Evolutionary conservation across 1,140 invertebrate genomes (phyloP).

Genomic region (Eupeodes corollae): DNA sequence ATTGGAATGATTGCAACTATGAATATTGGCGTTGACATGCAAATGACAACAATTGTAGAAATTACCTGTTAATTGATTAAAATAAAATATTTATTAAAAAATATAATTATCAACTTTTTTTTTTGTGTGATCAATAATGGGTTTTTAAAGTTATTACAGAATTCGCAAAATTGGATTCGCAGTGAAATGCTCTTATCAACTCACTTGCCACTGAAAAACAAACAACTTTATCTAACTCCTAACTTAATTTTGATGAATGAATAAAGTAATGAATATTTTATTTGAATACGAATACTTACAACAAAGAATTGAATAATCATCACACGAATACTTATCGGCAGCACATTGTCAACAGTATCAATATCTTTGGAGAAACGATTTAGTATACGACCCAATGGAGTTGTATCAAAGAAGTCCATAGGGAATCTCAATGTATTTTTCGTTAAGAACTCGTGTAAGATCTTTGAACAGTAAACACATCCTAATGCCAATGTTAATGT

Average conservation of each 20-base stretch:
- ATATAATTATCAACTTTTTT: no score
- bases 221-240: no score
- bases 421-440: slow-evolving; percentile 22
- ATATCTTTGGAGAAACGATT: slow-evolving; percentile 60
- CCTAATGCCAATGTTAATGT: slow-evolving; percentile 16
- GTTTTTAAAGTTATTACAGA: no score
- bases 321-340: slow-evolving; percentile 13
- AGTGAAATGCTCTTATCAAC: no score
- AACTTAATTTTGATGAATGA: background rate
- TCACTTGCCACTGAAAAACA: no score
- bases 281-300: no score
- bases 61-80: slow-evolving; percentile 57
- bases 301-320: background rate
- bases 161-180: no score
- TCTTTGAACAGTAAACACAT: background rate
- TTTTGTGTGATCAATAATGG: no score
- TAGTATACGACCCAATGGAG: slow-evolving; percentile 57
- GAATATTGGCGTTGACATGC: slow-evolving; percentile 80
- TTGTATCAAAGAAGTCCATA: slow-evolving; percentile 60
- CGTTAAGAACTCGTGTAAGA: background rate
- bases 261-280: slow-evolving; percentile 38
- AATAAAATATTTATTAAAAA: no score
- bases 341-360: slow-evolving; percentile 46
- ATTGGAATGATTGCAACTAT: slow-evolving; percentile 73
- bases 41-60: slow-evolving; percentile 80